phyloP scores from a whole-genome alignment of 2,113 vertebrate species.

The Reinhardtius hippoglossoides region DNA sequence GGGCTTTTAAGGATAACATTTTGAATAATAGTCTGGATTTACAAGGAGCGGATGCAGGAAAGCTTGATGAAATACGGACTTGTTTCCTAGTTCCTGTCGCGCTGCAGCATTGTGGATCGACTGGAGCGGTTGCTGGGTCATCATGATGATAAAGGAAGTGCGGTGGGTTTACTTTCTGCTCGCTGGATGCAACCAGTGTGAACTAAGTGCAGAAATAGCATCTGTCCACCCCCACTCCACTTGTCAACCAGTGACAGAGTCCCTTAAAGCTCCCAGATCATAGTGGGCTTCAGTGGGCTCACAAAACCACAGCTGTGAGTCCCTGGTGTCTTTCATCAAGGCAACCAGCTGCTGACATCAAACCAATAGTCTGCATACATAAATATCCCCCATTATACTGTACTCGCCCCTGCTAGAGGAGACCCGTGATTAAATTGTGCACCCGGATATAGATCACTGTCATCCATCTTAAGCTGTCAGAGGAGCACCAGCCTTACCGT shows the following conservation, averaged over 20 bases:
- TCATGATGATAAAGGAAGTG: not conserved
- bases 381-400: slow-evolving; percentile 59
- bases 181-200: slow-evolving; percentile 16
- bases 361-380: slow-evolving; percentile 71
- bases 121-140: not conserved
- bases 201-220: slow-evolving; percentile 31
- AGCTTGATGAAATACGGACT: not conserved
- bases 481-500: slow-evolving; percentile 18
- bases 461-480: slow-evolving; percentile 70
- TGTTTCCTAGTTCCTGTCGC: not conserved
- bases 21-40: too few species aligned
- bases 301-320: slow-evolving; percentile 37
- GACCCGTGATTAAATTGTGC: slow-evolving; percentile 74
- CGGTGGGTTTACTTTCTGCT: slow-evolving; percentile 12
- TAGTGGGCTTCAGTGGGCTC: slow-evolving; percentile 14
- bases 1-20: too few species aligned
- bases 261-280: slow-evolving; percentile 23
- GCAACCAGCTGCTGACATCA: slow-evolving; percentile 54
- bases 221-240: slow-evolving; percentile 29
- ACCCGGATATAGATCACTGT: slow-evolving; percentile 60
- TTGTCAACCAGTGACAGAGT: slow-evolving; percentile 41
- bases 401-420: slow-evolving; percentile 43
- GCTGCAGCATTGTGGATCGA: not conserved
- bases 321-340: slow-evolving; percentile 45
- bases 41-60: too few species aligned